A percentile compares a stretch with the other conserved stretches of the same genome.
Evolutionary conservation across 2,888 invertebrate genomes (phyloP).

Genomic region (Serripes groenlandicus): DNA sequence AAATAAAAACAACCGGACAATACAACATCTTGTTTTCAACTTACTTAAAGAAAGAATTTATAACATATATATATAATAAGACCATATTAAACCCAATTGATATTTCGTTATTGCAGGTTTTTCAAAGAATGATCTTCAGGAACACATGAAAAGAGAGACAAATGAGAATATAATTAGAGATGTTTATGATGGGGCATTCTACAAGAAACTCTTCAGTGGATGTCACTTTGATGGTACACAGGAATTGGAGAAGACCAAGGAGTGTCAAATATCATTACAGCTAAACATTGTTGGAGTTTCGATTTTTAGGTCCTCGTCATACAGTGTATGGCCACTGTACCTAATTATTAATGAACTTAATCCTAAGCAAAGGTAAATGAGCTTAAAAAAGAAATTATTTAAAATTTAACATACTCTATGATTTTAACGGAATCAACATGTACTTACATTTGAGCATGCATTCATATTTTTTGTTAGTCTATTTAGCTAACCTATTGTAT

Average conservation of each 20-base stretch:
- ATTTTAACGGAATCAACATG: no score
- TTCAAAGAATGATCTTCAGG: slow-evolving; percentile 11
- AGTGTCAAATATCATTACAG: slow-evolving; percentile 21
- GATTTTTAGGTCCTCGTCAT: slow-evolving; percentile 56
- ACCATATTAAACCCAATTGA: no score
- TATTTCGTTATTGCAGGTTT: slow-evolving; percentile 14
- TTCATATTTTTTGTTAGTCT: no score
- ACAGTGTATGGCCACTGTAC: slow-evolving; percentile 53
- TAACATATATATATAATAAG: no score
- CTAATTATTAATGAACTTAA: slow-evolving; percentile 63
- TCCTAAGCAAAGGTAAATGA: slow-evolving; percentile 28
- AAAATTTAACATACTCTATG: no score
- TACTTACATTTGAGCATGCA: no score
- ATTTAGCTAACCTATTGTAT: no score
- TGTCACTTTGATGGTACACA: slow-evolving; percentile 14
- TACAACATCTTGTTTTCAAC: no score
- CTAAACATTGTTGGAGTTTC: slow-evolving; percentile 62
- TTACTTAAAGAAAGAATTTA: no score
- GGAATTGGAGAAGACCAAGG: slow-evolving; percentile 16
- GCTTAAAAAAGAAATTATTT: no score
- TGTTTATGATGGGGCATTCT: slow-evolving; percentile 34
- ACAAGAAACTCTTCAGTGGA: slow-evolving; percentile 12
- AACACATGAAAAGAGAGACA: slow-evolving; percentile 3
- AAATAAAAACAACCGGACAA: no score
- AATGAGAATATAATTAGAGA: slow-evolving; percentile 16